Evolutionary conservation across 2,797 vertebrate species (phyloP).

Genomic region (Phylloscopus collybita): DNA sequence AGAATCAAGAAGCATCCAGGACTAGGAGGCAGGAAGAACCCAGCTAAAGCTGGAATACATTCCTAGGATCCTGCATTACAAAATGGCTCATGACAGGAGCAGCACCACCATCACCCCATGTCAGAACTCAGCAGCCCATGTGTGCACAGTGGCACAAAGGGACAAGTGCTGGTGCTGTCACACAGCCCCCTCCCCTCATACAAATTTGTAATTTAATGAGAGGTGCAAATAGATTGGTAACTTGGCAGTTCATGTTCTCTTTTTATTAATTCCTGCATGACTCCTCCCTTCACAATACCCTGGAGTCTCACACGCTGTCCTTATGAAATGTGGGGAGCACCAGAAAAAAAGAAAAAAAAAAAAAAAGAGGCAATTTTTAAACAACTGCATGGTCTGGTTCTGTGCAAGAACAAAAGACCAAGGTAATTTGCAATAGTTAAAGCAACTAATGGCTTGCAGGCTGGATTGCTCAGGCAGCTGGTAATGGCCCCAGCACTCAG

Average conservation of each 20-base stretch:
- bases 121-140: rapidly evolving
- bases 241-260: background rate
- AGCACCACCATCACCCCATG: background rate
- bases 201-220: background rate
- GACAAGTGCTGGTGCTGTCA: background rate
- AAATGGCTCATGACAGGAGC: background rate
- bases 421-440: background rate
- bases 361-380: background rate
- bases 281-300: background rate
- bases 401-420: background rate
- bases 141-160: background rate
- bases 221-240: background rate
- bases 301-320: rapidly evolving
- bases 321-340: background rate
- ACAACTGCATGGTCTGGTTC: background rate
- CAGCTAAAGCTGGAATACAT: background rate
- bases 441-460: background rate
- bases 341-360: background rate
- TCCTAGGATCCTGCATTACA: background rate
- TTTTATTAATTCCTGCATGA: background rate
- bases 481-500: background rate
- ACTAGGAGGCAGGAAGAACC: background rate
- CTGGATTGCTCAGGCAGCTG: background rate
- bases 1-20: background rate
- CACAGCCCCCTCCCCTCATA: background rate